Evolutionary conservation across 2,113 vertebrate genomes (phyloP).

Genomic region (Anarhynchus alexandrinus): DNA sequence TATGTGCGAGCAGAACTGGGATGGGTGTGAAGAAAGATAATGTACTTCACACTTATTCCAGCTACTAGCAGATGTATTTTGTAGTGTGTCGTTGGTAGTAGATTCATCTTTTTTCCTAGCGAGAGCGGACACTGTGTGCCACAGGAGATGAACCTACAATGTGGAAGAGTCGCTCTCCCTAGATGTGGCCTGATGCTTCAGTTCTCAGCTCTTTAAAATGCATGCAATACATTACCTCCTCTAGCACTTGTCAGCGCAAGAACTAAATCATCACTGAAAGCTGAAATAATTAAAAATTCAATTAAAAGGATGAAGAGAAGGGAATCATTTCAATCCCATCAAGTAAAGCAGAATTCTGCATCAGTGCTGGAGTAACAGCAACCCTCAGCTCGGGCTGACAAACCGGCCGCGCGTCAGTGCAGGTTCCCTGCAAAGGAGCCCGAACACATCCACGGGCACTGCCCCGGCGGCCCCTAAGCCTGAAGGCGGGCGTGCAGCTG

Average conservation of each 20-base stretch:
- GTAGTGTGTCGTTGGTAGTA: fast-evolving
- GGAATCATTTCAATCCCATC: neutral
- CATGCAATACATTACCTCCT: neutral
- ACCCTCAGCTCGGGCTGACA: neutral
- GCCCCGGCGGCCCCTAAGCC: neutral
- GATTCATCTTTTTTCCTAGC: neutral
- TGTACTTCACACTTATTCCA: neutral
- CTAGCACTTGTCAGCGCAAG: neutral
- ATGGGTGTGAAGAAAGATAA: neutral
- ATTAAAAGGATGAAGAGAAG: neutral
- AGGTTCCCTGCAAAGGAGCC: neutral
- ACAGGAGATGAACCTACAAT: neutral
- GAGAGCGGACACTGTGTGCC: neutral
- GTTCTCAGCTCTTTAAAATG: neutral
- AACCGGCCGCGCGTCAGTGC: neutral
- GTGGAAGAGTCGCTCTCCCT: neutral
- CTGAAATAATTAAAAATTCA: neutral
- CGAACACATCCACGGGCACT: no score
- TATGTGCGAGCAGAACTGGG: fast-evolving
- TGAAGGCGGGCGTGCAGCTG: neutral
- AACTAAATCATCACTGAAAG: neutral
- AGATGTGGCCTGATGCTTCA: neutral
- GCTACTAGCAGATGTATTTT: neutral
- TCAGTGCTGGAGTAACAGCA: neutral
- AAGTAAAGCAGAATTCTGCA: neutral